A percentile compares a stretch with the other conserved stretches of the same genome.
Conservation (phyloP, 2,113 vertebrate species). For the Xyliphius kryptos region DNA sequence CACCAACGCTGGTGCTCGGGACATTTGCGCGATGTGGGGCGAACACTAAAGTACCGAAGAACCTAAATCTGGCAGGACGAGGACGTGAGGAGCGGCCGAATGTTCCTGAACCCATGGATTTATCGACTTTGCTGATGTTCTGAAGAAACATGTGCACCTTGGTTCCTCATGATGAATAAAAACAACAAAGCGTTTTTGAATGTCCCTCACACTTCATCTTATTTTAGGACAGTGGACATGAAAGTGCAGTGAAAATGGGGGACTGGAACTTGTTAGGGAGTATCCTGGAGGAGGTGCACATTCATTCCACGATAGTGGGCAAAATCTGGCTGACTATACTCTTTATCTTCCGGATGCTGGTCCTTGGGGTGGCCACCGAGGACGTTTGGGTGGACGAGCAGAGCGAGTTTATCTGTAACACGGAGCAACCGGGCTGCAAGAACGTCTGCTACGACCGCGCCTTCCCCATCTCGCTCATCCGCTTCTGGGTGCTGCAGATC, state of each 20-base stretch:
- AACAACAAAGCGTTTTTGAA: neutral
- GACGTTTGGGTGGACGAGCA: slow-evolving; percentile 93
- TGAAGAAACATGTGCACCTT: neutral
- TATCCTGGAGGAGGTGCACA: slow-evolving; percentile 91
- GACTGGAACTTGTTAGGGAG: slow-evolving; percentile 91
- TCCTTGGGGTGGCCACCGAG: slow-evolving; percentile 85
- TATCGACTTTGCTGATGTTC: too few relatives aligned
- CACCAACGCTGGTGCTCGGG: too few relatives aligned
- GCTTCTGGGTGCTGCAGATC: slow-evolving; percentile 91
- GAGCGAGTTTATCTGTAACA: slow-evolving; percentile 87
- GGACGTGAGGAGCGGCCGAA: too few relatives aligned
- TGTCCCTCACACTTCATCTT: neutral
- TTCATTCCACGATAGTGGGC: slow-evolving; percentile 87
- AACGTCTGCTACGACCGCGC: slow-evolving; percentile 85
- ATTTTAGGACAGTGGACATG: slow-evolving; percentile 28
- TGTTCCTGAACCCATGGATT: too few relatives aligned
- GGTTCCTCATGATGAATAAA: neutral
- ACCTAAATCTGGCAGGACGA: too few relatives aligned
- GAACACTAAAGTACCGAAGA: too few relatives aligned
- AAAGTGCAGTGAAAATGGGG: slow-evolving; percentile 77
- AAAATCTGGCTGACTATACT: slow-evolving; percentile 95
- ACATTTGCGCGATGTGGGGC: too few relatives aligned
- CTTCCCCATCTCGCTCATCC: slow-evolving; percentile 89
- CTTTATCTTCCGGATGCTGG: slow-evolving; percentile 91
- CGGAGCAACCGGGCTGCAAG: slow-evolving; percentile 87